Evolutionary conservation across 1,140 invertebrate genomes (phyloP).

Genomic region (Solenopsis invicta): DNA sequence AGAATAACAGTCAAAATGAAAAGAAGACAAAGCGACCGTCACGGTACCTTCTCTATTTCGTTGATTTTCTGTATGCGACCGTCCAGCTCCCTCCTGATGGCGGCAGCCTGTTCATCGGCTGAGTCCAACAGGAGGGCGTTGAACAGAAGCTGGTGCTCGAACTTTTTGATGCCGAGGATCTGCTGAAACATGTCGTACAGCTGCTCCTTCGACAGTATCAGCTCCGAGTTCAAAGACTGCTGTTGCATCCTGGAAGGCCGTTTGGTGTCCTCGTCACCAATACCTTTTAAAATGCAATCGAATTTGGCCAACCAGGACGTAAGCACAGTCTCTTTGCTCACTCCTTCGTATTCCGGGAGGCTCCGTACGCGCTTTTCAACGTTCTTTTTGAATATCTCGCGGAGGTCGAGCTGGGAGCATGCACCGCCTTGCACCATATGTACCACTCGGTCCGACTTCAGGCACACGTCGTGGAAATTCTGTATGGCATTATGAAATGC

Average conservation of each 20-base stretch:
- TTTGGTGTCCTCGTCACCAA: constrained; percentile 95
- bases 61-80: constrained; percentile 98
- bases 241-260: constrained; percentile 94
- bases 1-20: neutral
- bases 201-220: constrained; percentile 98
- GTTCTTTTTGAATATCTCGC: constrained; percentile 99
- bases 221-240: constrained; percentile 95
- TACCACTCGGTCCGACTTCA: constrained; percentile 97
- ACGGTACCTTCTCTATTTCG: constrained; percentile 97
- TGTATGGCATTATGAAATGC: constrained; percentile 99
- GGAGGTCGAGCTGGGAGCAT: constrained; percentile 99
- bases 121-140: constrained; percentile 99
- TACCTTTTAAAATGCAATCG: constrained; percentile 99
- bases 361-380: constrained; percentile 98
- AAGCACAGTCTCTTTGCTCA: constrained; percentile 99
- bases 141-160: constrained; percentile 99
- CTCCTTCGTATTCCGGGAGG: constrained; percentile 99
- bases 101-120: constrained; percentile 99
- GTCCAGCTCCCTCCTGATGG: constrained; percentile 99
- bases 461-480: constrained; percentile 98
- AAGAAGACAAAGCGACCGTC: neutral
- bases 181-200: constrained; percentile 99
- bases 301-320: constrained; percentile 99
- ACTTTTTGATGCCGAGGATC: constrained; percentile 99
- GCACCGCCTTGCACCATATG: constrained; percentile 99